A percentile compares a stretch with the other conserved stretches of the same genome.
phyloP scores from a whole-genome alignment of 1,140 invertebrate genomes.

The Eriocheir sinensis region DNA sequence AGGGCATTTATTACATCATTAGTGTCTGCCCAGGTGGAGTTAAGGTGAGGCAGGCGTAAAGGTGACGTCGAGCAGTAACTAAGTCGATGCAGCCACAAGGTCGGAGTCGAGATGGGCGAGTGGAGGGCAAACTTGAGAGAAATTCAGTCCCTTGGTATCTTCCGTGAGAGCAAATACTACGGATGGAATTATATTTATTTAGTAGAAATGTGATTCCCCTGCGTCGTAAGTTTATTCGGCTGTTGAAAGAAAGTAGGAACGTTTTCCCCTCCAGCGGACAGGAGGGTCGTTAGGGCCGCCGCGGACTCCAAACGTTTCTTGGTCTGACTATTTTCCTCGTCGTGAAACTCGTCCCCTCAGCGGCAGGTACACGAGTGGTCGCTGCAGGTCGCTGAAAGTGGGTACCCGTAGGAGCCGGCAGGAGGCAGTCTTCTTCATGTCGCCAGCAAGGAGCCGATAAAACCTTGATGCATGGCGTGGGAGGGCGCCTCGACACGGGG shows the following conservation, averaged over 20 bases:
- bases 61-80: too few species aligned
- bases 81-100: too few species aligned
- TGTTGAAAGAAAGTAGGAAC: neutral
- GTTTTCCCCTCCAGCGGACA: constrained; percentile 9
- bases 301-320: neutral
- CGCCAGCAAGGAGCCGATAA: neutral
- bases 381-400: too few species aligned
- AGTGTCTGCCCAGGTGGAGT: too few species aligned
- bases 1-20: too few species aligned
- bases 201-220: neutral
- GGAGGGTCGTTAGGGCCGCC: neutral
- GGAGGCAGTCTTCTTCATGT: neutral
- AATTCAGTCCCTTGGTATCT: neutral
- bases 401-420: neutral
- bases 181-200: neutral
- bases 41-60: too few species aligned
- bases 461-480: neutral
- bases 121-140: neutral
- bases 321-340: neutral
- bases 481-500: neutral
- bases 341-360: neutral
- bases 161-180: neutral
- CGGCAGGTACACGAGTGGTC: neutral
- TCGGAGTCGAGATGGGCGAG: too few species aligned
- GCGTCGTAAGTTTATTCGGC: neutral